phyloP scores from a whole-genome alignment of 2,888 invertebrate genomes.

The Abrostola triplasia region DNA sequence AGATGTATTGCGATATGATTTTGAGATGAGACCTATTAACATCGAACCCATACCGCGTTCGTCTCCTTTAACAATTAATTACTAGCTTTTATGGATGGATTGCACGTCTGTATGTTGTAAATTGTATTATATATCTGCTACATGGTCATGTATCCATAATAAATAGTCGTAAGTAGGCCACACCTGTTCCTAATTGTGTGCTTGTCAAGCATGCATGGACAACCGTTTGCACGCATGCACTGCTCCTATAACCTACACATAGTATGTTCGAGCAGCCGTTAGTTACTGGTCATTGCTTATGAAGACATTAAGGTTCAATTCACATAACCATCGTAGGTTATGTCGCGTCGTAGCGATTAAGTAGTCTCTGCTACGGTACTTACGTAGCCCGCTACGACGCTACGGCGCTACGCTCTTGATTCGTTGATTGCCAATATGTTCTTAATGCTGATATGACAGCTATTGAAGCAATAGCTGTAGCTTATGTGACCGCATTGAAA shows the following conservation, averaged over 20 bases:
- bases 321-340: constrained; percentile 24
- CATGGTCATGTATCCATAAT: not conserved
- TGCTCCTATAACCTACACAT: constrained; percentile 5
- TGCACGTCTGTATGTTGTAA: not conserved
- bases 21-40: too few species aligned
- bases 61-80: too few species aligned
- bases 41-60: too few species aligned
- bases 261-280: constrained; percentile 24
- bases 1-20: too few species aligned
- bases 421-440: constrained; percentile 2
- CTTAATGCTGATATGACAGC: not conserved
- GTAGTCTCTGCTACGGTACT: constrained; percentile 21
- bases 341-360: constrained; percentile 24
- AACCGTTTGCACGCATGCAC: constrained; percentile 22
- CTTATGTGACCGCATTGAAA: too few species aligned
- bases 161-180: constrained; percentile 3
- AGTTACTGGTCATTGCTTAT: constrained; percentile 42
- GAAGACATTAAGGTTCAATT: constrained; percentile 40
- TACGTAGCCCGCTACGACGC: constrained; percentile 1
- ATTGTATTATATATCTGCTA: constrained; percentile 1
- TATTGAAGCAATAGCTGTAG: not conserved
- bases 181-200: constrained; percentile 5
- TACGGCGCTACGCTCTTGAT: not conserved
- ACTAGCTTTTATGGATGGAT: too few species aligned
- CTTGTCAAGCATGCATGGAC: constrained; percentile 22